These are phyloP conservation scores for Schizopygopsis pylzovi DNA, from an alignment of 2,797 vertebrate genomes.

Conservation along the genomic window DNA sequence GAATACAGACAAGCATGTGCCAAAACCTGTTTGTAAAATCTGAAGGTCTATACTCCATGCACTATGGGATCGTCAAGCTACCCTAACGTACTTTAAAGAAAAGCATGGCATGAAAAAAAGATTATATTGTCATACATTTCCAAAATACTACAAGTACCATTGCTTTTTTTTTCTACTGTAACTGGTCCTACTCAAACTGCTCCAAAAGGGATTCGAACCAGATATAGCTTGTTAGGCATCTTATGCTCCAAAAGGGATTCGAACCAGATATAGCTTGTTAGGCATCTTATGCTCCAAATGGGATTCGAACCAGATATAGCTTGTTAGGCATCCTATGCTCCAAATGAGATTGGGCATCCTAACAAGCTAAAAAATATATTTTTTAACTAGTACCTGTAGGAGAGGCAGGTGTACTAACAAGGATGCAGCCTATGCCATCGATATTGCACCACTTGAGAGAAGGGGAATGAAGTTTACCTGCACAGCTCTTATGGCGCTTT, in stretches of 20 bases:
- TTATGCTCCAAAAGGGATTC: neutral
- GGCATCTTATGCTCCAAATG: neutral
- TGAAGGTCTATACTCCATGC: too few species aligned
- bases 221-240: neutral
- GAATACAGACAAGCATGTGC: too few species aligned
- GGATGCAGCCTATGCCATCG: neutral
- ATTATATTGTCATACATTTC: too few species aligned
- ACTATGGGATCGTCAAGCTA: too few species aligned
- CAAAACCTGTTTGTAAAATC: too few species aligned
- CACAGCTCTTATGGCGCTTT: too few species aligned
- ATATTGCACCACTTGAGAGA: neutral
- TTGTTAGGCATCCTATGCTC: neutral
- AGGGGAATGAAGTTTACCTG: neutral
- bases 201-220: neutral
- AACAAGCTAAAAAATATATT: neutral
- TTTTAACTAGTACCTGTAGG: neutral
- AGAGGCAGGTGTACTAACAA: neutral
- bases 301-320: neutral
- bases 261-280: neutral
- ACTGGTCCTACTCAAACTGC: neutral
- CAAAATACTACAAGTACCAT: too few species aligned
- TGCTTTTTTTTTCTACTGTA: too few species aligned
- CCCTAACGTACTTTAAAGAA: too few species aligned
- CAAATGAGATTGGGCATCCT: neutral
- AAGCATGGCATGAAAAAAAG: too few species aligned